A percentile compares a stretch with the other conserved stretches of the same genome.
Conservation (phyloP, 2,888 invertebrate species). For the Busseola fusca region DNA sequence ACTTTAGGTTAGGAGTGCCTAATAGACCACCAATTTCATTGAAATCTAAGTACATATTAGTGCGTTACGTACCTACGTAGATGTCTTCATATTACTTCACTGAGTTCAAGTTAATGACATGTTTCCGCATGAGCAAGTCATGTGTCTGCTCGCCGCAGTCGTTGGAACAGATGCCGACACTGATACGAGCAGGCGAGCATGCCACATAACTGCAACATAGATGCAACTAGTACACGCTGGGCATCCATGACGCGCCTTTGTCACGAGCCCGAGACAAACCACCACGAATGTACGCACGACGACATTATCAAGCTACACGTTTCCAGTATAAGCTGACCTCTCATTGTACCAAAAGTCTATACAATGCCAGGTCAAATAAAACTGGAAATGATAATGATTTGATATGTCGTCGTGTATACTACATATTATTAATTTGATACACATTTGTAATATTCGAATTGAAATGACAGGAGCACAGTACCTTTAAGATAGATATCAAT, state of each 20-base stretch:
- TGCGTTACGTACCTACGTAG: not conserved
- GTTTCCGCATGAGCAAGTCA: constrained; percentile 1
- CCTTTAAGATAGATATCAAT: not conserved
- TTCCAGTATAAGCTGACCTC: no score
- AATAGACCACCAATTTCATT: not conserved
- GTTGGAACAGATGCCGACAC: not conserved
- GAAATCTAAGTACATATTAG: not conserved
- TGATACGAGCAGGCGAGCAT: not conserved
- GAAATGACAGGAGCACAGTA: not conserved
- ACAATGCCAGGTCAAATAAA: no score
- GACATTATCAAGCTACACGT: no score
- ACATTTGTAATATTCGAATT: not conserved
- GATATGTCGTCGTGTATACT: no score
- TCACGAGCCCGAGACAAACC: not conserved
- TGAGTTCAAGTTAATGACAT: not conserved
- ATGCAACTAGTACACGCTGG: not conserved
- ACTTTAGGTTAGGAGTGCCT: not conserved
- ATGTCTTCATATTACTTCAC: not conserved
- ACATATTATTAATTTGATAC: not conserved
- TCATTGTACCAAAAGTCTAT: no score
- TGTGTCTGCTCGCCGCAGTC: not conserved
- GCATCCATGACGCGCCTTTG: constrained; percentile 19
- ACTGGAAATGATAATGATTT: no score
- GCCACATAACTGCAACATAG: not conserved
- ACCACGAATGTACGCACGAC: no score